Evolutionary conservation across 1,140 invertebrate genomes (phyloP), one percentile per base, ranked within the genome.

Genomic region (Bombus superbus): DNA sequence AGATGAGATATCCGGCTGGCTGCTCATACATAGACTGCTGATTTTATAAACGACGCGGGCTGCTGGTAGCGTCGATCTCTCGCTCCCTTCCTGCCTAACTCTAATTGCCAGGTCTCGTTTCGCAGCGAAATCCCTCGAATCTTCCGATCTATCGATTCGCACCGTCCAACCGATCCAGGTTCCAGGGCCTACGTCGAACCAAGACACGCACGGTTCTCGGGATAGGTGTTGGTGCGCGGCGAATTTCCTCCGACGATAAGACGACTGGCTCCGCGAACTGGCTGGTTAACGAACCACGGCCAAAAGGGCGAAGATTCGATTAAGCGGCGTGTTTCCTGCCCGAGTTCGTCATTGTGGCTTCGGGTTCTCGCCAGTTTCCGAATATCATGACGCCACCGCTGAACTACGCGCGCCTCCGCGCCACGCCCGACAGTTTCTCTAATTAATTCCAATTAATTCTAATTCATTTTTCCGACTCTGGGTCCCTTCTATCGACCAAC

Each of bases 261-360:
- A 68, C 10, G 47, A 53, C 47, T 22, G 47, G 18, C 47, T 53
- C 18, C n/a, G 10, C n/a, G 10, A 79, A 79, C 62, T 44, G 71
- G 82, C 35, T 38, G 47, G 74, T 53, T 84, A 84, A 84, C 83
- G 53, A 79, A 84, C 38, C 76, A 38, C 53, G 32, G 2, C 6
- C 76, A 18, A 62, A 71, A 71, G 38, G 53, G 83, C 59, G 83
- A 72, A 84, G 66, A 84, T 84, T 84, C 38, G 76, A 84, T 84
- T 84, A 84, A 84, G 79, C 83, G 66, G 53, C 38, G 57, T 35
- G 62, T 35, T 38, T 28, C 73, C 62, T 62, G 10, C 5, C 10
- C 8, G 68, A 5, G 53, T 72, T 84, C 76, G 35, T 72, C 83
- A 72, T 84, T 79, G 75, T 71, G 44, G 73, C 40, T 32, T 15